phyloP scores from a whole-genome alignment of 2,888 invertebrate species.

The Drosophila gaucha region DNA sequence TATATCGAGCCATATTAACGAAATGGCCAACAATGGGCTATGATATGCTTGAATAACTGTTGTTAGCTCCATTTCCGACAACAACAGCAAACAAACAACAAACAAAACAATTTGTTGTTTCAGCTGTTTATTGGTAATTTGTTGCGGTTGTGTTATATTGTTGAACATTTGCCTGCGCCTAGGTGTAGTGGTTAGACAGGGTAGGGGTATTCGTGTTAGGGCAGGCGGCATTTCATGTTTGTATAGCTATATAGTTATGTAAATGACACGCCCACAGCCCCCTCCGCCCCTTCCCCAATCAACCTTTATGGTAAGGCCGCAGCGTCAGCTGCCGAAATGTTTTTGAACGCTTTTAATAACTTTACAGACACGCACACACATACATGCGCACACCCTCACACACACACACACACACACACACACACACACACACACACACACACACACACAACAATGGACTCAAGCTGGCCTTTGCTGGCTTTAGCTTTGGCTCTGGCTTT shows the following conservation, averaged over 20 bases:
- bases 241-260: conserved; percentile 62
- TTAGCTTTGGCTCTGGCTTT: not conserved
- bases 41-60: conserved; percentile 27
- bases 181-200: not conserved
- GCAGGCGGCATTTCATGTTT: conserved; percentile 19
- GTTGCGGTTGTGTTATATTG: conserved; percentile 67
- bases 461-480: conserved; percentile 8
- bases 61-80: conserved; percentile 3
- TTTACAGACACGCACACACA: conserved; percentile 57
- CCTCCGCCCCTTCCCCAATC: not conserved
- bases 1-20: not conserved
- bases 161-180: conserved; percentile 39
- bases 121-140: conserved; percentile 65
- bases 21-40: conserved; percentile 13
- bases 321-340: conserved; percentile 42
- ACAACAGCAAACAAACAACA: conserved; percentile 3
- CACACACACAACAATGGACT: conserved; percentile 14
- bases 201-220: conserved; percentile 26
- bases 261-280: conserved; percentile 55
- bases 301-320: not conserved
- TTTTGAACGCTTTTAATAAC: conserved; percentile 79
- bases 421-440: conserved; percentile 7
- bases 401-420: conserved; percentile 19
- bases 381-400: not conserved
- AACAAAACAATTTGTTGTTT: conserved; percentile 29